Conservation (phyloP, 35 echinoderm and acorn worm genomes). For the Anneissia japonica region DNA sequence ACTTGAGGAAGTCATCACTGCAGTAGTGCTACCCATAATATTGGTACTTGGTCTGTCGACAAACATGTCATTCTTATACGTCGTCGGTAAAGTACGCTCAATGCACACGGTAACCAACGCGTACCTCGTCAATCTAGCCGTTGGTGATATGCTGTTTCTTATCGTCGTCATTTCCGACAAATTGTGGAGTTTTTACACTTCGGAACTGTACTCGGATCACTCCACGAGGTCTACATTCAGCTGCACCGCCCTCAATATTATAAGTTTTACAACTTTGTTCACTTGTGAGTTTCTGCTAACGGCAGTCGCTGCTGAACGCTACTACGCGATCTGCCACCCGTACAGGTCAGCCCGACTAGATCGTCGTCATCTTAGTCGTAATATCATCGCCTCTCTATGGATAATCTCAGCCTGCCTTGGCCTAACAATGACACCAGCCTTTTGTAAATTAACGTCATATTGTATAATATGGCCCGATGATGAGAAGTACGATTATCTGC, state of each 20-base stretch:
- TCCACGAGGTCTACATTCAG: background rate
- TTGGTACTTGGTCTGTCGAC: background rate
- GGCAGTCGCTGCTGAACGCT: background rate
- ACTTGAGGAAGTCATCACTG: background rate
- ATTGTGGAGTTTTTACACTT: background rate
- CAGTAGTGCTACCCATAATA: background rate
- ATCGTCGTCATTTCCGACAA: background rate
- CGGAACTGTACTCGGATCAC: background rate
- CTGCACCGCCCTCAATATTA: background rate
- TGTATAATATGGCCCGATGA: background rate
- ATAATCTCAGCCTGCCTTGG: background rate
- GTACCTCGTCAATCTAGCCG: slow-evolving; percentile 2
- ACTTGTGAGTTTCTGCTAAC: background rate
- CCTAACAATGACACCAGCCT: background rate
- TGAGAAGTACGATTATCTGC: background rate
- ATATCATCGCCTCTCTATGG: background rate
- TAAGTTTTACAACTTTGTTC: background rate
- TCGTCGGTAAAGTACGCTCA: background rate
- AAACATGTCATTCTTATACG: background rate
- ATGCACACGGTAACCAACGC: slow-evolving; percentile 4
- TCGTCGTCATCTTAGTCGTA: background rate
- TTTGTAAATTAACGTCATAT: background rate
- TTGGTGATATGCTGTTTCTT: slow-evolving; percentile 1
- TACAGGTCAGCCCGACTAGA: background rate
- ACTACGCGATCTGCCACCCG: background rate